Conservation (phyloP, 2,888 invertebrate species). For the Nesidiocoris tenuis region DNA sequence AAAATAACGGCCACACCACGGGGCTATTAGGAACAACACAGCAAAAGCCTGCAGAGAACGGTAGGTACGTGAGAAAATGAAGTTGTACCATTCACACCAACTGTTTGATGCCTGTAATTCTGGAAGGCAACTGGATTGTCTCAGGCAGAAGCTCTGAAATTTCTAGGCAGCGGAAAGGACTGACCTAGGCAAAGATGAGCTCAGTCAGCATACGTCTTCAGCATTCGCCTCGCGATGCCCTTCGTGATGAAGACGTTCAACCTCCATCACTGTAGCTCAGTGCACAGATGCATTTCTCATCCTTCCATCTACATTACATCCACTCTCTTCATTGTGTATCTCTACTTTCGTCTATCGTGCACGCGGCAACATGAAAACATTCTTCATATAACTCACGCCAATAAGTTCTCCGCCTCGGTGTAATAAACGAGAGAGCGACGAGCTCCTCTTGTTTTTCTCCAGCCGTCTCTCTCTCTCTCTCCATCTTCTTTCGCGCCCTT, state of each 20-base stretch:
- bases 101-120: no score
- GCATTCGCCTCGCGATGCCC: no score
- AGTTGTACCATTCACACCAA: no score
- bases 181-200: no score
- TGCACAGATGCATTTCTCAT: neutral
- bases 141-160: no score
- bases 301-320: neutral
- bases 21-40: no score
- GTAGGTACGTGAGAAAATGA: no score
- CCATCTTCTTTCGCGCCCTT: neutral
- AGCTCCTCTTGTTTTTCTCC: neutral
- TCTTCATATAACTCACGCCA: neutral
- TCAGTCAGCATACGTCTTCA: no score
- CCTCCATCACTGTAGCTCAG: neutral
- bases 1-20: no score
- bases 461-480: neutral
- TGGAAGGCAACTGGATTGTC: no score
- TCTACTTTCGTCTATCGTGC: neutral
- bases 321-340: neutral
- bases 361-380: neutral
- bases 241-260: neutral
- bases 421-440: neutral
- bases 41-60: no score
- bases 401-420: neutral
- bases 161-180: no score